These are phyloP conservation scores for Myrmophylax atrothorax DNA, from an alignment of 2,113 vertebrate species.

Conservation along the genomic window DNA sequence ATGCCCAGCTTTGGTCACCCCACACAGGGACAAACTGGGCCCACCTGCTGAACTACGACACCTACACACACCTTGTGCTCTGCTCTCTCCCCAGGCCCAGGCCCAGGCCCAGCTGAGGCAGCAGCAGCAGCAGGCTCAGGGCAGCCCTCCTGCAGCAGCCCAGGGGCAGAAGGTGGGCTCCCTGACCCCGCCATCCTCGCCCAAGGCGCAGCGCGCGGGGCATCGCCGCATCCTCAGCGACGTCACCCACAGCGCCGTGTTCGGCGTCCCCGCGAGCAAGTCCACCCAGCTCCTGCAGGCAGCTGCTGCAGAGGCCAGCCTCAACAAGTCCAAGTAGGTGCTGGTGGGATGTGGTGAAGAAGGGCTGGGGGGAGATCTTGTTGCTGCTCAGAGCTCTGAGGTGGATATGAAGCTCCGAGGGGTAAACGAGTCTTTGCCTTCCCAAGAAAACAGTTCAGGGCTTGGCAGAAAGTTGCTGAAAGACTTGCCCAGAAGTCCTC, in stretches of 20 bases:
- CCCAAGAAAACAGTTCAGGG: not conserved
- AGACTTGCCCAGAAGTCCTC: not conserved
- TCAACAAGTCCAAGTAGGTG: conserved; percentile 97
- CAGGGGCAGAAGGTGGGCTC: conserved; percentile 87
- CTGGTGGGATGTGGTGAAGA: rapidly evolving
- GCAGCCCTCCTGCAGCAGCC: conserved; percentile 25
- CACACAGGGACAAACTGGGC: too few relatives aligned
- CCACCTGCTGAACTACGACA: too few relatives aligned
- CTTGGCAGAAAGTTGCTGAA: not conserved
- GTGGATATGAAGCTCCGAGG: not conserved
- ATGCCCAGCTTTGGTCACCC: too few relatives aligned
- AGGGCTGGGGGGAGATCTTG: not conserved
- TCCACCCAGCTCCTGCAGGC: conserved; percentile 96
- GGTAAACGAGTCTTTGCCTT: not conserved
- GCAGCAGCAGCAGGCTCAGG: conserved; percentile 65
- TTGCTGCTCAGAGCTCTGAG: not conserved
- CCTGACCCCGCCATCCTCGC: conserved; percentile 95
- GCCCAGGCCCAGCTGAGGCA: conserved; percentile 70
- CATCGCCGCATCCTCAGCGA: conserved; percentile 96
- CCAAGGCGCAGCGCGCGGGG: conserved; percentile 89
- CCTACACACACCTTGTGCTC: not conserved
- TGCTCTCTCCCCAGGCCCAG: conserved; percentile 35
- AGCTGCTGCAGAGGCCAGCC: conserved; percentile 93
- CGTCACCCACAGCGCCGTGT: conserved; percentile 95
- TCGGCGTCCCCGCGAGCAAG: conserved; percentile 95